These are phyloP conservation scores for Ormyrus rosae DNA, from an alignment of 2,888 invertebrate genomes.

Conservation along the genomic window DNA sequence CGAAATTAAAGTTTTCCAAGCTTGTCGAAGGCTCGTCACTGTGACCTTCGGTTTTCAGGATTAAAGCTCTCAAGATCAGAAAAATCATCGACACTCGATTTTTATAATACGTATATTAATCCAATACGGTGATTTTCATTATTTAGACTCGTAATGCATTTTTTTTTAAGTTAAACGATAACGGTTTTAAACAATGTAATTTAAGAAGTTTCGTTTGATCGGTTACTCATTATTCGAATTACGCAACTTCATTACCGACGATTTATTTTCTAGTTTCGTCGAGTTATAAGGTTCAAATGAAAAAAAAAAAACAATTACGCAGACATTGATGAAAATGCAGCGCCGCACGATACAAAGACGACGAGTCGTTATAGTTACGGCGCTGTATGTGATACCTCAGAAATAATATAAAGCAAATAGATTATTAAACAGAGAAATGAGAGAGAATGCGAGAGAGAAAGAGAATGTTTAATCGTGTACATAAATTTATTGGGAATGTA, in stretches of 20 bases:
- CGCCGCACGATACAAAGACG: slow-evolving; percentile 1
- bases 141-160: no score
- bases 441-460: slow-evolving; percentile 12
- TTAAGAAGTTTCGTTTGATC: background rate
- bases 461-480: slow-evolving; percentile 28
- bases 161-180: background rate
- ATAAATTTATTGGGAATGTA: slow-evolving; percentile 34
- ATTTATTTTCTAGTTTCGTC: background rate
- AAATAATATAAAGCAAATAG: slow-evolving; percentile 41
- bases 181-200: background rate
- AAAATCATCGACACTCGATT: no score
- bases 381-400: slow-evolving; percentile 40
- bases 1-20: no score
- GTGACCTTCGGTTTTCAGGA: no score
- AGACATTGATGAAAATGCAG: slow-evolving; percentile 35
- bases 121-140: no score
- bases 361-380: slow-evolving; percentile 2
- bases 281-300: no score
- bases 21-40: no score
- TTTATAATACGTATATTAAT: no score
- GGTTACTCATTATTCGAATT: no score
- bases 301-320: slow-evolving; percentile 10
- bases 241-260: no score
- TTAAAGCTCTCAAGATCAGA: no score
- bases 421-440: background rate